These are phyloP conservation scores for Calephelis perditalis DNA, from an alignment of 2,888 invertebrate genomes.

Conservation along the genomic window DNA sequence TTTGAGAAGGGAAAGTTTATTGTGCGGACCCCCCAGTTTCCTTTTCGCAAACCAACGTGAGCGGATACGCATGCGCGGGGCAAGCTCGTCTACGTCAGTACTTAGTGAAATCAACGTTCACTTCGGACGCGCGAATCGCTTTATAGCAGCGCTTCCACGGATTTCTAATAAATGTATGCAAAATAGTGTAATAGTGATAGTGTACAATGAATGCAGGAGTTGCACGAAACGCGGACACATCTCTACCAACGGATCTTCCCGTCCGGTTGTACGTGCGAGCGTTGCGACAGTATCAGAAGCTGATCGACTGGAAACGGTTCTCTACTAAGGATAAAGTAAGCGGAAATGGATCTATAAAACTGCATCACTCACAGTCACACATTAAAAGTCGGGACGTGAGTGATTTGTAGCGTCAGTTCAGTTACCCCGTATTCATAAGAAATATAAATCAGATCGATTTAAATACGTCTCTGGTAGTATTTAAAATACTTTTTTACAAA, in stretches of 20 bases:
- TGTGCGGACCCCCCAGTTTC: constrained; percentile 47
- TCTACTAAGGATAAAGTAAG: constrained; percentile 75
- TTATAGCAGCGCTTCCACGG: constrained; percentile 33
- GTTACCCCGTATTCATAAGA: constrained; percentile 27
- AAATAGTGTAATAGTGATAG: constrained; percentile 42
- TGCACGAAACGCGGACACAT: constrained; percentile 49
- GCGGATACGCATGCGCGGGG: constrained; percentile 60
- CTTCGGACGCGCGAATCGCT: constrained; percentile 68
- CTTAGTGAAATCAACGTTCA: constrained; percentile 68
- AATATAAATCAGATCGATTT: constrained; percentile 25
- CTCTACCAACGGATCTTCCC: constrained; percentile 54
- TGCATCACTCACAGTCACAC: constrained; percentile 23
- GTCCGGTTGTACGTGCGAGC: constrained; percentile 78
- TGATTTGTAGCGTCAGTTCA: constrained; percentile 29
- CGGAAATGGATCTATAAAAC: constrained; percentile 25
- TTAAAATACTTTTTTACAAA: constrained; percentile 9
- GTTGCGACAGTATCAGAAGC: constrained; percentile 80
- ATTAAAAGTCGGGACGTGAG: constrained; percentile 25
- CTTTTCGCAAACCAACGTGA: constrained; percentile 63
- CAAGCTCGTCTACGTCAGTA: constrained; percentile 58
- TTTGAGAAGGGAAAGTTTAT: constrained; percentile 58
- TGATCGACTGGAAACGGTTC: constrained; percentile 76
- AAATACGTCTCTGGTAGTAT: constrained; percentile 23
- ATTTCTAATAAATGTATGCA: constrained; percentile 53
- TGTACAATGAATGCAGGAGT: constrained; percentile 61